Evolutionary conservation across 2,888 invertebrate genomes (phyloP), one percentile per base, ranked within the genome.

Genomic region (Ormia ochracea): DNA sequence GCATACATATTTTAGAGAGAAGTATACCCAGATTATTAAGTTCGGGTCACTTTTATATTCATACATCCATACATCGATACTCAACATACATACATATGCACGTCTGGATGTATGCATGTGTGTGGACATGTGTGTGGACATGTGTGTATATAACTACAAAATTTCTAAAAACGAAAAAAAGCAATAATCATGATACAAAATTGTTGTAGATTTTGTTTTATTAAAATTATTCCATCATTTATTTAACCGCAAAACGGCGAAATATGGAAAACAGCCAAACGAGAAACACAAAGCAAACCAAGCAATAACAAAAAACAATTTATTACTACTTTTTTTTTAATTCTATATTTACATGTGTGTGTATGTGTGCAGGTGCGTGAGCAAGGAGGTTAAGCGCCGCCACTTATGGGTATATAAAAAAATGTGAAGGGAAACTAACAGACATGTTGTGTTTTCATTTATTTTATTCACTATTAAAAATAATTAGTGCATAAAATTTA

Each of bases 401-500:
- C 17, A 14, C 12, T 2, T 17, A 43, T 33, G 14, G 14, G 17
- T 26, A 17, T 23, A n/a, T 12, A 43, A 9, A n/a, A n/a, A 33
- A 23, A 26, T 58, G 21, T n/a, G 26, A 6, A 26, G 19, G 2
- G 59, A 19, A 36, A 36, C 1, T 14, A 14, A 31, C 28, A 12
- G 4, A 12, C 10, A n/a, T 19, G 21, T 14, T 56, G 10, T 3
- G 7, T 1, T 31, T 41, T 52, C 52, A 54, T 31, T 52, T 23
- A 61, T 12, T 59, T 38, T 52, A 54, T 52, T 72, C 31, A 23
- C 59, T 59, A 58, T 69, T 63, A 50, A 65, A 52, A 79, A 65
- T 74, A 74, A 79, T 74, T 79, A 74, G 69, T 38, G 74, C 74
- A 79, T 70, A 79, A 69, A 69, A 79, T 74, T 79, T 74, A 59